phyloP scores from a whole-genome alignment of 1,140 invertebrate genomes.

The Tetragonula clypearis region DNA sequence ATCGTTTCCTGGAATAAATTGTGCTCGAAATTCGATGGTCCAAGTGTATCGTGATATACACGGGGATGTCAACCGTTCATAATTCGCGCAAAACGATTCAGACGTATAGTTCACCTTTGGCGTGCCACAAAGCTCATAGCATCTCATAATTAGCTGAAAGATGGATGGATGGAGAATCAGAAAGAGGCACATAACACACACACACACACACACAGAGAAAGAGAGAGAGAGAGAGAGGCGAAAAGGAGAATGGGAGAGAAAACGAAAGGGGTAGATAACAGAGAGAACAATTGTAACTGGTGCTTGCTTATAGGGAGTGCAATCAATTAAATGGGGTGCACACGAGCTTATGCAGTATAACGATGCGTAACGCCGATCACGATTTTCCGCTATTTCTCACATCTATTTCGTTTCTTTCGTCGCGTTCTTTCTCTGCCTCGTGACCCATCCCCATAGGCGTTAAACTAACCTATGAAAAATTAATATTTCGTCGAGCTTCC shows the following conservation, averaged over 20 bases:
- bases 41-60: too few species aligned
- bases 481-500: too few species aligned
- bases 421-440: too few species aligned
- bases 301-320: slow-evolving; percentile 35
- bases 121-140: not conserved
- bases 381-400: not conserved
- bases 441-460: not conserved
- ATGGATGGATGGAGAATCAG: not conserved
- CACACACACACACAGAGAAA: too few species aligned
- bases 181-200: not conserved
- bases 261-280: not conserved
- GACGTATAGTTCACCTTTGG: slow-evolving; percentile 8
- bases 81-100: not conserved
- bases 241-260: not conserved
- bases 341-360: slow-evolving; percentile 23
- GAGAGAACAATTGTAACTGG: slow-evolving; percentile 58
- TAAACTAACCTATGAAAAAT: too few species aligned
- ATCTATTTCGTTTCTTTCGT: too few species aligned
- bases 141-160: slow-evolving; percentile 54
- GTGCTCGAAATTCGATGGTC: too few species aligned
- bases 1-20: too few species aligned
- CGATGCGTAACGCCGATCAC: slow-evolving; percentile 21
- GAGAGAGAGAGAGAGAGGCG: too few species aligned
- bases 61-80: not conserved
- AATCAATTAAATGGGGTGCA: slow-evolving; percentile 56